Percentiles rank a stretch among this genome's conserved stretches.
phyloP scores from a whole-genome alignment of 2,113 vertebrate genomes.

The Gambusia affinis region DNA sequence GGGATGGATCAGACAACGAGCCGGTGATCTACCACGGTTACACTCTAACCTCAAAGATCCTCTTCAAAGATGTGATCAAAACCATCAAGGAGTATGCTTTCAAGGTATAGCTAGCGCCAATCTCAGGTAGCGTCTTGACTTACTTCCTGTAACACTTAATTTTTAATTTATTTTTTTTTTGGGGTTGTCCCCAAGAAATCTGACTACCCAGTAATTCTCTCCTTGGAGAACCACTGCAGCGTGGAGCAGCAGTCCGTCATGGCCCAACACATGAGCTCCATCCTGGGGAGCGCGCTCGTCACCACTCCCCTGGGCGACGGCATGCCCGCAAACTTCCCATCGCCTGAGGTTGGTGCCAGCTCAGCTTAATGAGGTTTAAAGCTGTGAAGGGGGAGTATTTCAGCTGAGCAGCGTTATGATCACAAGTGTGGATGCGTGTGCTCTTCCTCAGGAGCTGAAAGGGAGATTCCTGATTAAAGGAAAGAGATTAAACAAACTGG shows the following conservation, averaged over 20 bases:
- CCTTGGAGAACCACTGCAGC: slow-evolving; percentile 96
- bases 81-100: slow-evolving; percentile 95
- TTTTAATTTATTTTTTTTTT: background rate
- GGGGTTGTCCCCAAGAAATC: slow-evolving; percentile 78
- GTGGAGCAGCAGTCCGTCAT: slow-evolving; percentile 91
- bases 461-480: slow-evolving; percentile 94
- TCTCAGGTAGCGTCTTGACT: background rate
- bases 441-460: slow-evolving; percentile 85
- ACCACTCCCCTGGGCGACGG: slow-evolving; percentile 82
- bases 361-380: background rate
- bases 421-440: background rate
- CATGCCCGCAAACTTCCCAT: slow-evolving; percentile 84
- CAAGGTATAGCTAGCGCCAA: slow-evolving; percentile 79
- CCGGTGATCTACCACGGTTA: slow-evolving; percentile 96
- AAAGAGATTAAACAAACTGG: slow-evolving; percentile 88
- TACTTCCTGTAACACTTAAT: background rate
- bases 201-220: slow-evolving; percentile 93
- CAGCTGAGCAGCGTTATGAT: no score
- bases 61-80: slow-evolving; percentile 91
- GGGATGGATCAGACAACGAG: slow-evolving; percentile 91
- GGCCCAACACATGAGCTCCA: slow-evolving; percentile 85
- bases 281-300: slow-evolving; percentile 87
- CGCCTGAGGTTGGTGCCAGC: slow-evolving; percentile 85
- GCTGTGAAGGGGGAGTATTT: background rate
- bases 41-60: slow-evolving; percentile 94